A percentile compares a stretch with the other conserved stretches of the same genome.
Conservation (phyloP, 1,140 invertebrate species). For the Dreissena rostriformis region DNA sequence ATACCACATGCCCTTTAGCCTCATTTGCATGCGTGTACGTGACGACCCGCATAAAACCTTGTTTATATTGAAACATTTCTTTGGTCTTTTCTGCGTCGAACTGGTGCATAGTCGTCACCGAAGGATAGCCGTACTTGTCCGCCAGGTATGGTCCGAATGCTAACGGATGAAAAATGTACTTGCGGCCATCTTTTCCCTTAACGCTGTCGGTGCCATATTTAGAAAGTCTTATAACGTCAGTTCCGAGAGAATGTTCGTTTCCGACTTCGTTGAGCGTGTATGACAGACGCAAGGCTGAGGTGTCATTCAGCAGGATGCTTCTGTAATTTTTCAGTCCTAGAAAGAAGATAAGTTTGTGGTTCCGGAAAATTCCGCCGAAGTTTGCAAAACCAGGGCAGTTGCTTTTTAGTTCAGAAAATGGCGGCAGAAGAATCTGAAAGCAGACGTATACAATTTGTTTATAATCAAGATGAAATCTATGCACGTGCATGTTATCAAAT, state of each 20-base stretch:
- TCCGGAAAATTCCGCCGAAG: conserved; percentile 70
- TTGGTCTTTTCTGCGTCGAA: conserved; percentile 71
- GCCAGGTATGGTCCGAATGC: conserved; percentile 78
- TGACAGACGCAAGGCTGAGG: conserved; percentile 76
- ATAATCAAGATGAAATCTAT: too few species aligned
- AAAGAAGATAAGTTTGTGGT: conserved; percentile 67
- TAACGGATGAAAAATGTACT: conserved; percentile 78
- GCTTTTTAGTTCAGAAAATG: conserved; percentile 67
- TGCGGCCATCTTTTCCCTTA: conserved; percentile 66
- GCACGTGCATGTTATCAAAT: too few species aligned
- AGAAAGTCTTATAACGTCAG: conserved; percentile 70
- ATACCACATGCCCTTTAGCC: conserved; percentile 77
- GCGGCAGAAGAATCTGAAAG: conserved; percentile 71
- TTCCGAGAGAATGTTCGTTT: conserved; percentile 72
- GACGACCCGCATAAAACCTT: conserved; percentile 76
- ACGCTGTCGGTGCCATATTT: conserved; percentile 75
- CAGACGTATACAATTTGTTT: neutral
- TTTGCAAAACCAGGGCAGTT: conserved; percentile 76
- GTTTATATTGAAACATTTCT: conserved; percentile 74
- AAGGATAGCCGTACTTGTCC: conserved; percentile 78
- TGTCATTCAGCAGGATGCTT: conserved; percentile 71
- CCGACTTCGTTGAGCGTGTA: conserved; percentile 76
- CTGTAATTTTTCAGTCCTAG: conserved; percentile 61
- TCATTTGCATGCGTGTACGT: conserved; percentile 74
- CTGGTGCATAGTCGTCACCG: conserved; percentile 72